These are phyloP conservation scores for Leontocebus nigricollis DNA, from an alignment of 2,797 vertebrate species.

Conservation along the genomic window DNA sequence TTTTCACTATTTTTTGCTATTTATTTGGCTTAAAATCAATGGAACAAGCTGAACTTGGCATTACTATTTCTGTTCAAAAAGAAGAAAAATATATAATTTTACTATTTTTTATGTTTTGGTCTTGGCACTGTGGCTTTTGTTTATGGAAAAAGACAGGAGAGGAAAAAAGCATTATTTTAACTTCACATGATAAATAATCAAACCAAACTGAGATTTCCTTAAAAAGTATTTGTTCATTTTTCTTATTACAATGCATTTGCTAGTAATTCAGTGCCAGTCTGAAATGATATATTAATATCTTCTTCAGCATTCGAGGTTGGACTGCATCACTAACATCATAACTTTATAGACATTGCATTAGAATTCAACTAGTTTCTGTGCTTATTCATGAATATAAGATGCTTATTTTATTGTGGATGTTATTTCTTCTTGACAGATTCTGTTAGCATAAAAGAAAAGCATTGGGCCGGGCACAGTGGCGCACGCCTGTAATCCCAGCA, in stretches of 20 bases:
- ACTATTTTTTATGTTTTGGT: constrained; percentile 68
- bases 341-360: not conserved
- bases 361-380: not conserved
- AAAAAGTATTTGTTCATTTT: constrained; percentile 34
- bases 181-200: constrained; percentile 71
- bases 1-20: constrained; percentile 74
- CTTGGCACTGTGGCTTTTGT: constrained; percentile 73
- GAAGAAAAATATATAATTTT: constrained; percentile 73
- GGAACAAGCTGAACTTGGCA: constrained; percentile 80
- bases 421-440: not conserved
- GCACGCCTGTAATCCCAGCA: no score
- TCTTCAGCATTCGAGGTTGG: not conserved
- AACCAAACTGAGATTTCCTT: constrained; percentile 60
- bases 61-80: constrained; percentile 76
- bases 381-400: not conserved
- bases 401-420: not conserved
- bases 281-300: not conserved
- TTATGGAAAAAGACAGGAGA: constrained; percentile 75
- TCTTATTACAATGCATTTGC: not conserved
- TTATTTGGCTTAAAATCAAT: constrained; percentile 69
- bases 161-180: constrained; percentile 72
- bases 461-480: not conserved
- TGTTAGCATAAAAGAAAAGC: not conserved
- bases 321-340: not conserved
- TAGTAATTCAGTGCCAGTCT: not conserved